Percentiles rank a stretch among this genome's conserved stretches.
Evolutionary conservation across 2,888 invertebrate genomes (phyloP).

Genomic region (Molanna angustata): DNA sequence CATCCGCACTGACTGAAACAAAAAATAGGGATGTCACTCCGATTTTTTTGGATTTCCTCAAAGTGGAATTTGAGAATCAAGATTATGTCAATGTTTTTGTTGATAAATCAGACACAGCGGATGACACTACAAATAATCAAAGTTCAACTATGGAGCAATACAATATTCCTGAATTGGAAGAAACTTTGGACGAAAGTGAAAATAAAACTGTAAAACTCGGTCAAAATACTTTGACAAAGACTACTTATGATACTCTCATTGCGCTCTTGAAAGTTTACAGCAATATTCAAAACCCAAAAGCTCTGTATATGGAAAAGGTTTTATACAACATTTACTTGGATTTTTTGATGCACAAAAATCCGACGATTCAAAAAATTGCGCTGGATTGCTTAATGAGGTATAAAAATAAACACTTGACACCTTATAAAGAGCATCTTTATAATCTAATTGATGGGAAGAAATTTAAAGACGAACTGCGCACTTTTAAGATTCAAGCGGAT

Average conservation of each 20-base stretch:
- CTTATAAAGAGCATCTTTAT: constrained; percentile 79
- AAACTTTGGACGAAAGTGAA: constrained; percentile 40
- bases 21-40: constrained; percentile 78
- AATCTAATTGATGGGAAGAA: constrained; percentile 83
- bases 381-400: constrained; percentile 85
- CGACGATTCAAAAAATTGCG: constrained; percentile 79
- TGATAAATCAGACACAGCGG: constrained; percentile 52
- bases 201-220: constrained; percentile 42
- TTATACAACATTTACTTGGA: constrained; percentile 75
- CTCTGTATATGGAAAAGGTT: constrained; percentile 72
- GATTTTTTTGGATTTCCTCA: constrained; percentile 77
- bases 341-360: constrained; percentile 74
- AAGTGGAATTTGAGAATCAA: constrained; percentile 55
- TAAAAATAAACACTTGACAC: constrained; percentile 71
- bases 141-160: constrained; percentile 43
- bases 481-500: constrained; percentile 76
- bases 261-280: constrained; percentile 73
- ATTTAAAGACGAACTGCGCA: constrained; percentile 79
- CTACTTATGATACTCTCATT: constrained; percentile 55
- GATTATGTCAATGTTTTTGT: constrained; percentile 44
- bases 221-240: constrained; percentile 43
- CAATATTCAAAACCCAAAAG: constrained; percentile 77
- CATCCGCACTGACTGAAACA: constrained; percentile 73
- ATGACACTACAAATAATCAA: constrained; percentile 40
- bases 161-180: constrained; percentile 45